Evolutionary conservation across 2,797 vertebrate species (phyloP), one percentile per base, ranked within the genome.

Genomic region (Gorsachius magnificus): DNA sequence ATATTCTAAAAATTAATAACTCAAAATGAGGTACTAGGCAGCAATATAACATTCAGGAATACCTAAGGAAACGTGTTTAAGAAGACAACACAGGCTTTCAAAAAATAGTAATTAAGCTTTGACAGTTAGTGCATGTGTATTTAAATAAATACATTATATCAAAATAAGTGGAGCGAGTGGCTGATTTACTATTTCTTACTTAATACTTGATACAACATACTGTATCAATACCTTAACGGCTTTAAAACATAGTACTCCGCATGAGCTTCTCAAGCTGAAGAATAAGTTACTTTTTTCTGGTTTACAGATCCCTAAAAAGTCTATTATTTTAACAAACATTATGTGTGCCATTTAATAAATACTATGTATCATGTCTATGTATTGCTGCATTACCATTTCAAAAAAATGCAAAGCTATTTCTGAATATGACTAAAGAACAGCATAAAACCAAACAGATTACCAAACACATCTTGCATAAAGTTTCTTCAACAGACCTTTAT

Each of bases 311-410:
- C 22, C 24, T 46, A 17, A 2, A 13, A 45, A 66, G 11, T 14
- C 21, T 36, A 24, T 31, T n/a, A 28, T 25, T 81, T 80, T n/a
- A 70, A 45, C 5, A 43, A 43, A 51, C 3, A n/a, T 5, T 8
- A 21, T 1, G 18, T 2, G 35, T 29, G 45, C 13, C 16, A 58
- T n/a, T 75, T 36, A 45, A 38, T 26, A 28, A 57, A 61, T 16
- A 45, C 35, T 19, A 21, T 2, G 0, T 6, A 22, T 8, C 10
- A 28, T 15, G 11, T 31, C 46, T n/a, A 48, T 6, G 16, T 28
- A 75, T 24, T 21, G 60, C 46, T 76, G 18, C 28, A 5, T 29
- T 16, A 33, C 6, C 7, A 33, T 19, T 58, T 58, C 53, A 63
- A 60, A 75, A 71, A 84, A 56, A 77, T 5, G 16, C 33, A 78